Conservation (phyloP, 1,140 invertebrate genomes). For the Pseudachorutes palmiensis region DNA sequence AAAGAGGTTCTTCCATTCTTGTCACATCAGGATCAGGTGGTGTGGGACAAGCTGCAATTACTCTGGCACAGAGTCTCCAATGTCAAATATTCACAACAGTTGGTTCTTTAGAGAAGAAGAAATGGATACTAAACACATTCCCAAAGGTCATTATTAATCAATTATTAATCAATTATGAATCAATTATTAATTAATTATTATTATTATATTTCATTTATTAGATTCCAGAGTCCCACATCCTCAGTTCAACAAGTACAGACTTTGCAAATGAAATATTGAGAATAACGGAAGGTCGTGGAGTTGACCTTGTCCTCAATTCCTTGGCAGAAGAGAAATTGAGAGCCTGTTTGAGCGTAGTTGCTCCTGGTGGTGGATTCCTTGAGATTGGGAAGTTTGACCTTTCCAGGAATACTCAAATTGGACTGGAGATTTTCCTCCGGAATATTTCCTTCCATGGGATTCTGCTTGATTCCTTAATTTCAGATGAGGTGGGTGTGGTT, state of each 20-base stretch:
- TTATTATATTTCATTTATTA: not conserved
- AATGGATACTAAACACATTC: constrained; percentile 77
- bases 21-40: constrained; percentile 94
- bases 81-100: constrained; percentile 76
- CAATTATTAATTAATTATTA: too few relatives aligned
- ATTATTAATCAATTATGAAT: too few relatives aligned
- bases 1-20: constrained; percentile 71
- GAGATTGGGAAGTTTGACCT: constrained; percentile 61
- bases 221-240: constrained; percentile 54
- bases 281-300: constrained; percentile 55
- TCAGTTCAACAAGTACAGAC: constrained; percentile 75
- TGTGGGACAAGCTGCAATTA: constrained; percentile 90
- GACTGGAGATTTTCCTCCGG: constrained; percentile 90
- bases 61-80: constrained; percentile 73
- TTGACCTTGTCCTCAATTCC: constrained; percentile 70
- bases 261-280: constrained; percentile 77
- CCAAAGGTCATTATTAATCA: constrained; percentile 58
- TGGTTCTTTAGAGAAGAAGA: constrained; percentile 73
- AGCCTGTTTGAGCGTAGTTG: constrained; percentile 56
- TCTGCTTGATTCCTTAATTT: constrained; percentile 80
- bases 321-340: constrained; percentile 68
- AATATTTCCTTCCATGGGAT: constrained; percentile 96
- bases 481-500: constrained; percentile 40
- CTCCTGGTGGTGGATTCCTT: constrained; percentile 53
- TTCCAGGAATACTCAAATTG: constrained; percentile 51